Evolutionary conservation across 1,140 invertebrate genomes (phyloP).

Genomic region (Magallana ariakensis): DNA sequence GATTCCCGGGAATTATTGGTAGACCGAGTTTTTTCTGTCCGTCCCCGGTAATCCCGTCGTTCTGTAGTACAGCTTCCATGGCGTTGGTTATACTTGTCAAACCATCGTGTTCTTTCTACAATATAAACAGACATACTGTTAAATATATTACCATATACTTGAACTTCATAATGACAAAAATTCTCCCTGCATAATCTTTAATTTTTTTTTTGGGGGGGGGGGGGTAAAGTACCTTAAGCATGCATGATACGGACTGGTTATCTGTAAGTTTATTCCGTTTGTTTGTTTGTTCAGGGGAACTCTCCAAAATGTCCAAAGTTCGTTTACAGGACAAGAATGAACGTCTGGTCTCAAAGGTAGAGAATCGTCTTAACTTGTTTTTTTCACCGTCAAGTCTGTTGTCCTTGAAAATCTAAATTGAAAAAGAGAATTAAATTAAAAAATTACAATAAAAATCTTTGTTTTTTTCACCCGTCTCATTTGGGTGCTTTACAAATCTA

Average conservation of each 20-base stretch:
- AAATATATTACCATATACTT: no score
- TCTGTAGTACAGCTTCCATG: background rate
- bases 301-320: background rate
- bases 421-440: background rate
- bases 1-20: constrained; percentile 87
- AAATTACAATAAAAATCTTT: background rate
- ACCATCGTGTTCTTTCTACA: background rate
- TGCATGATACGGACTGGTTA: no score
- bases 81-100: background rate
- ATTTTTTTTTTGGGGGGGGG: no score
- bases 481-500: background rate
- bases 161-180: no score
- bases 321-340: background rate
- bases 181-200: no score
- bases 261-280: background rate
- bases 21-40: constrained; percentile 77
- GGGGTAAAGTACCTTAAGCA: no score
- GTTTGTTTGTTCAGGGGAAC: background rate
- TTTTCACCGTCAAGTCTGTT: background rate
- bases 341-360: constrained; percentile 6
- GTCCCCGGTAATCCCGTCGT: constrained; percentile 37
- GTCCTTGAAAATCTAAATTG: background rate
- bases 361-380: background rate
- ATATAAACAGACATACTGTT: background rate
- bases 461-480: background rate